Evolutionary conservation across 1,140 invertebrate species (phyloP).

Genomic region (Whitmania pigra): DNA sequence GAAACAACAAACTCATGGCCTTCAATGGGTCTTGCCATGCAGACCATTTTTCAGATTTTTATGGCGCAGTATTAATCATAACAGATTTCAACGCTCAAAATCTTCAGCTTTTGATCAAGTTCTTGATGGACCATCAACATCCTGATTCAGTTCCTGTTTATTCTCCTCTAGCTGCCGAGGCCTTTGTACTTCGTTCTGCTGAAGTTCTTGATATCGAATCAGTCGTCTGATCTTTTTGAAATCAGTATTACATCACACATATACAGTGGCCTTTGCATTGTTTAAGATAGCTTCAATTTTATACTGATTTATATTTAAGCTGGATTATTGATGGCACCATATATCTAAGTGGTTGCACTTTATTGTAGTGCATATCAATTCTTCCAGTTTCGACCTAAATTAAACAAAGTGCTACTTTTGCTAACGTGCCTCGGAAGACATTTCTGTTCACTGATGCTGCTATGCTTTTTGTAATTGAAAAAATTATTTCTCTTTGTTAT

Average conservation of each 20-base stretch:
- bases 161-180: conserved; percentile 21
- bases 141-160: conserved; percentile 25
- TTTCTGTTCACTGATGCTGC: too few species aligned
- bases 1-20: conserved; percentile 20
- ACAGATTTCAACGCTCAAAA: conserved; percentile 26
- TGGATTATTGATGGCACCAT: too few species aligned
- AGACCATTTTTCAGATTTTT: conserved; percentile 24
- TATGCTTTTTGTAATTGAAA: too few species aligned
- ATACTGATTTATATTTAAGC: too few species aligned
- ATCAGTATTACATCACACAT: neutral
- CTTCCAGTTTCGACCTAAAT: too few species aligned
- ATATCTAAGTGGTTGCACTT: too few species aligned
- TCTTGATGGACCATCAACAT: conserved; percentile 23
- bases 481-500: too few species aligned
- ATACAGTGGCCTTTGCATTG: too few species aligned
- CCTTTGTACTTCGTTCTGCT: conserved; percentile 22
- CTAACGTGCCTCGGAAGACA: too few species aligned
- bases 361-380: too few species aligned
- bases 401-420: too few species aligned
- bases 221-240: conserved; percentile 7
- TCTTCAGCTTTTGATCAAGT: conserved; percentile 24
- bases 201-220: conserved; percentile 24
- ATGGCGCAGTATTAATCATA: conserved; percentile 19
- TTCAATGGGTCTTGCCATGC: conserved; percentile 25
- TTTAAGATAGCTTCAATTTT: too few species aligned